Evolutionary conservation across 2,113 vertebrate species (phyloP).

Genomic region (Limnothrissa miodon): DNA sequence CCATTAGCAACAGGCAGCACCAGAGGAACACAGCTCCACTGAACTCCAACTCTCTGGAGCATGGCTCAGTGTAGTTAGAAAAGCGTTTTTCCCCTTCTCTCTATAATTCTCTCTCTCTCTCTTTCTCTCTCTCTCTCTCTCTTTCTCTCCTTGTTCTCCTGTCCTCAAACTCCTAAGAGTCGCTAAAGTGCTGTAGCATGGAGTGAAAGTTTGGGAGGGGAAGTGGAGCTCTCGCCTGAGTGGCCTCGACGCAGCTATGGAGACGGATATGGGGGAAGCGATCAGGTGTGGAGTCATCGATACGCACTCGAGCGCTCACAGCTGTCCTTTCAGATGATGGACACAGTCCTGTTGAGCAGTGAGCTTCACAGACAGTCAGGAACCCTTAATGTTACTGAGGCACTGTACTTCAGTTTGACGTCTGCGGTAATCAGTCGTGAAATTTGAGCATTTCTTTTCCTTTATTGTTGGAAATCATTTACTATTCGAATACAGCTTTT

Average conservation of each 20-base stretch:
- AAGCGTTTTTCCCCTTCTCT: neutral
- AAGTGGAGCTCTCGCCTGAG: neutral
- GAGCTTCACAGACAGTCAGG: neutral
- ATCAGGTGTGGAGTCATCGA: slow-evolving; percentile 11
- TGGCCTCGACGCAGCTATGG: neutral
- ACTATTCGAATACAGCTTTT: no score
- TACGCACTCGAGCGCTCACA: neutral
- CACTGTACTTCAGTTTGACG: neutral
- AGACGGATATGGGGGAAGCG: neutral
- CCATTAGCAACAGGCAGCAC: slow-evolving; percentile 15
- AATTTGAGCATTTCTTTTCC: no score
- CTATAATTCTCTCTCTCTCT: neutral
- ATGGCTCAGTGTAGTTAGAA: neutral
- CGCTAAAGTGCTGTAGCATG: slow-evolving; percentile 6
- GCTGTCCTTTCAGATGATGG: slow-evolving; percentile 2
- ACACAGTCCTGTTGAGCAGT: neutral
- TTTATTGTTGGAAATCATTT: no score
- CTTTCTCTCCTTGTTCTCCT: neutral
- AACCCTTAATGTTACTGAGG: neutral
- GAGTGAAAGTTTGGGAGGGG: neutral
- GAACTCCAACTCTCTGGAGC: slow-evolving; percentile 6
- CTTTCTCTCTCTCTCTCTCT: neutral
- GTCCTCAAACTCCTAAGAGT: slow-evolving; percentile 5
- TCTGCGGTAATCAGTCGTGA: neutral
- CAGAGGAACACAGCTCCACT: slow-evolving; percentile 16